phyloP scores from a whole-genome alignment of 1,140 invertebrate genomes.

The Drosophila pruinosa region DNA sequence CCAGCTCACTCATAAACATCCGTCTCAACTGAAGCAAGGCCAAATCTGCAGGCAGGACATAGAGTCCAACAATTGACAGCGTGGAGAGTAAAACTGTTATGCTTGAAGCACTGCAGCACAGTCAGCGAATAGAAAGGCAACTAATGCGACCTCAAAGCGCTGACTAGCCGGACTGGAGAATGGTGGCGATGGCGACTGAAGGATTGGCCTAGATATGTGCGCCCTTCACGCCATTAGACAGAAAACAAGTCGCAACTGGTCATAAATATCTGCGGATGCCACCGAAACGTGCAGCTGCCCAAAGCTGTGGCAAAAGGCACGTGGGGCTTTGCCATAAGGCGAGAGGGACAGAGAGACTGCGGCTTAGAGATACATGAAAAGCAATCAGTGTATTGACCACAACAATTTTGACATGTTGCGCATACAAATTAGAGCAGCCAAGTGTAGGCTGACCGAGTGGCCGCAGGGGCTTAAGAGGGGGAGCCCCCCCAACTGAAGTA shows the following conservation, averaged over 20 bases:
- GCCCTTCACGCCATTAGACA: too few species aligned
- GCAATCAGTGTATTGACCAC: constrained; percentile 82
- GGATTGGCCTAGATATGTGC: constrained; percentile 20
- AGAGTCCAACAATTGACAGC: neutral
- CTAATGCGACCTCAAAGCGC: neutral
- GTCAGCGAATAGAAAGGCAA: constrained; percentile 5
- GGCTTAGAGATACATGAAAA: constrained; percentile 69
- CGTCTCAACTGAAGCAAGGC: neutral
- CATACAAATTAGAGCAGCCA: constrained; percentile 75
- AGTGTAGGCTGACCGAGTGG: neutral
- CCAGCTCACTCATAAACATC: too few species aligned
- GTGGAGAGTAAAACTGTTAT: neutral
- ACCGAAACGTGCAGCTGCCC: constrained; percentile 29
- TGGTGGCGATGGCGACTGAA: neutral
- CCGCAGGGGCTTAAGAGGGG: neutral
- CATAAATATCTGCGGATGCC: constrained; percentile 36
- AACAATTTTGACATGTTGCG: constrained; percentile 82
- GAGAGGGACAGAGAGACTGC: neutral
- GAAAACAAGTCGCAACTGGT: neutral
- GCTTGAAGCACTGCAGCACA: constrained; percentile 15
- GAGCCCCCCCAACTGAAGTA: neutral
- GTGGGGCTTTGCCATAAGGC: neutral
- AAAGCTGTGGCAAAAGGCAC: neutral
- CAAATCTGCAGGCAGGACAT: neutral
- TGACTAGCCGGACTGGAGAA: neutral